Conservation (phyloP, 2,797 vertebrate species). For the Microcaecilia unicolor region DNA sequence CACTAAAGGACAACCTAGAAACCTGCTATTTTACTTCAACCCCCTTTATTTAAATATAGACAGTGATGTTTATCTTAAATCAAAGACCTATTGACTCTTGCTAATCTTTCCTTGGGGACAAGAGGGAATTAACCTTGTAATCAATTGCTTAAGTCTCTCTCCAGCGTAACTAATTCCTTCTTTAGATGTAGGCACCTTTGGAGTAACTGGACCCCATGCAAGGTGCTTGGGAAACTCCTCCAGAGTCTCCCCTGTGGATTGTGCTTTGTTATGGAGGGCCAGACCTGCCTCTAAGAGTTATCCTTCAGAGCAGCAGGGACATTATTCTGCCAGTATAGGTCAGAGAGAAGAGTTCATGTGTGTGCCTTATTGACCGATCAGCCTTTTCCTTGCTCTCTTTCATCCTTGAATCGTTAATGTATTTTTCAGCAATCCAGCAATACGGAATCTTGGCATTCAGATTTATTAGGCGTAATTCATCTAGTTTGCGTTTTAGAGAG, state of each 20-base stretch:
- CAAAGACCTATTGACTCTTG: background rate
- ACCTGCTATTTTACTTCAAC: slow-evolving; percentile 1
- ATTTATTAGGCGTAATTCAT: slow-evolving; percentile 43
- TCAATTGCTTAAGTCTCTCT: slow-evolving; percentile 6
- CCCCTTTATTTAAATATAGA: background rate
- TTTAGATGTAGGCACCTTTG: slow-evolving; percentile 54
- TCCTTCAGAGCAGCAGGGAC: slow-evolving; percentile 23
- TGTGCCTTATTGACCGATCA: slow-evolving; percentile 12
- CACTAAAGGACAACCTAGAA: slow-evolving; percentile 4
- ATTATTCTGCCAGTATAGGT: slow-evolving; percentile 20
- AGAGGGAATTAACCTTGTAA: slow-evolving; percentile 18
- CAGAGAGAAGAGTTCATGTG: slow-evolving; percentile 33
- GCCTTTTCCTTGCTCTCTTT: slow-evolving; percentile 25
- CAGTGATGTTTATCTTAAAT: slow-evolving; percentile 6
- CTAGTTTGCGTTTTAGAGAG: too few species aligned
- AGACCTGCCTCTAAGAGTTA: slow-evolving; percentile 21
- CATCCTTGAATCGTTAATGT: slow-evolving; percentile 14
- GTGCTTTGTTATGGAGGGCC: slow-evolving; percentile 42
- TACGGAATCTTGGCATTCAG: slow-evolving; percentile 5
- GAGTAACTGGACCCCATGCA: slow-evolving; percentile 60
- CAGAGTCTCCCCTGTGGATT: slow-evolving; percentile 24
- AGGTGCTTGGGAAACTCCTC: slow-evolving; percentile 57
- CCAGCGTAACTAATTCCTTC: slow-evolving; percentile 60
- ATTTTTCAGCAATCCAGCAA: slow-evolving; percentile 13
- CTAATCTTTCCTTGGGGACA: slow-evolving; percentile 15